phyloP scores from a whole-genome alignment of 1,140 invertebrate species.

The Apocrypta bakeri region DNA sequence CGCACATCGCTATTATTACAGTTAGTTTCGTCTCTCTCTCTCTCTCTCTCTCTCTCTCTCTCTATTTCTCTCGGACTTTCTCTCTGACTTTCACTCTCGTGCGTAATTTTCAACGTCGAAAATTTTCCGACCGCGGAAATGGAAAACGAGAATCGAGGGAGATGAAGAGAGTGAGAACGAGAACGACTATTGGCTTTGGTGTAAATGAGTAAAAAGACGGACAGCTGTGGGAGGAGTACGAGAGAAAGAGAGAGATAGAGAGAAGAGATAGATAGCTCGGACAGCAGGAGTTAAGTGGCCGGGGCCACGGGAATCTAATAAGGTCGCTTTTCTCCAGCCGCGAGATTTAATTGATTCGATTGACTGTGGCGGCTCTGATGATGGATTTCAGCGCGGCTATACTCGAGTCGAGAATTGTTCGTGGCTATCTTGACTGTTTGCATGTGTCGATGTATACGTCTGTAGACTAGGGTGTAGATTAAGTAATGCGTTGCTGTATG shows the following conservation, averaged over 20 bases:
- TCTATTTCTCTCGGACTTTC: too few relatives aligned
- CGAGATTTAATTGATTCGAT: slow-evolving; percentile 43
- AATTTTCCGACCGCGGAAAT: not conserved
- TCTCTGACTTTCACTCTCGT: too few relatives aligned
- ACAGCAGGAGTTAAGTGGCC: slow-evolving; percentile 5
- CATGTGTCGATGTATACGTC: not conserved
- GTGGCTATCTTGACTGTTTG: not conserved
- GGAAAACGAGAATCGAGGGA: not conserved
- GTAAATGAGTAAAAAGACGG: not conserved
- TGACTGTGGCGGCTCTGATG: slow-evolving; percentile 16
- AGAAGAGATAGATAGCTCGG: not conserved
- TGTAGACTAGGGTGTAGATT: too few relatives aligned
- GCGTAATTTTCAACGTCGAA: not conserved
- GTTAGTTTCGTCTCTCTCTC: too few relatives aligned
- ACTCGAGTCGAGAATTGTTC: not conserved
- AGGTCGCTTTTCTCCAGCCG: slow-evolving; percentile 18
- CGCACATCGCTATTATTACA: too few relatives aligned
- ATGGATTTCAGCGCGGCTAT: slow-evolving; percentile 21
- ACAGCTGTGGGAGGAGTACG: not conserved
- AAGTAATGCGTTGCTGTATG: too few relatives aligned
- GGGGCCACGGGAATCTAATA: slow-evolving; percentile 27
- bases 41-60: not conserved
- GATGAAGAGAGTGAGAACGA: not conserved
- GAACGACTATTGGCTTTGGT: too few relatives aligned
- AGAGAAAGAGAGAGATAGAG: not conserved